Base-by-base conservation (phyloP, 2,888 invertebrate genomes). In the Yponomeuta sedellus region DNA sequence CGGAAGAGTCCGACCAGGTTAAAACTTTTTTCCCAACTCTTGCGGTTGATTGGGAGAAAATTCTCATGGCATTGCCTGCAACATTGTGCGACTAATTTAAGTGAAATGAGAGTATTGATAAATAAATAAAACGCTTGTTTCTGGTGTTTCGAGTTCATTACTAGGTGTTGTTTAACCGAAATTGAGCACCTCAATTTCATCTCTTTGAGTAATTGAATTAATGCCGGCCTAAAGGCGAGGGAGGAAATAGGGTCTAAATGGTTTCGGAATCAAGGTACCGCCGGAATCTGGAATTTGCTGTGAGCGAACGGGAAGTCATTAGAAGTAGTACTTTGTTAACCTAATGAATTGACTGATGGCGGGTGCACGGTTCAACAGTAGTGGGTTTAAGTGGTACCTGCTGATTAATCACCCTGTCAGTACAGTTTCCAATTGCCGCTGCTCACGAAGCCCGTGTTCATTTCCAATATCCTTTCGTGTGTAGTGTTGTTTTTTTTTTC, bases 281-380 rank as follows among this genome's bases (percentile, higher is more conserved):
- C 44, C 22, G 5, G n/a, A 63, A 63, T 40, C 19, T 44, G 40
- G 22, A 11, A 19, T 58, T 20, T 40, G 20, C 63, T 19, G 44
- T 63, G 81, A 76, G 78, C 81, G 74, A 75, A 79, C 77, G 73
- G 76, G 80, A 86, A 88, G 87, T 88, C 89, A 87, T 90, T 90
- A 91, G 85, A 78, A 80, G 78, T 80, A 79, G 86, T 86, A 88
- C 88, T 90, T 88, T 90, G 90, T 89, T 88, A 84, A 83, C 84
- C 83, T 90, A 91, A 90, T 89, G 90, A 90, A 91, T 90, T 90
- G 90, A 91, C 88, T 86, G 89, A 90, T 88, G 90, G 86, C 83
- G 80, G 80, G 81, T 81, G 83, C 78, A 85, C 85, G 82, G 83
- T 81, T 84, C 82, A 87, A 86, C 88, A 83, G 82, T 83, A 85